A percentile compares a stretch with the other conserved stretches of the same genome.
Conservation (phyloP, 2,888 invertebrate species). For the Saturnia japonica region DNA sequence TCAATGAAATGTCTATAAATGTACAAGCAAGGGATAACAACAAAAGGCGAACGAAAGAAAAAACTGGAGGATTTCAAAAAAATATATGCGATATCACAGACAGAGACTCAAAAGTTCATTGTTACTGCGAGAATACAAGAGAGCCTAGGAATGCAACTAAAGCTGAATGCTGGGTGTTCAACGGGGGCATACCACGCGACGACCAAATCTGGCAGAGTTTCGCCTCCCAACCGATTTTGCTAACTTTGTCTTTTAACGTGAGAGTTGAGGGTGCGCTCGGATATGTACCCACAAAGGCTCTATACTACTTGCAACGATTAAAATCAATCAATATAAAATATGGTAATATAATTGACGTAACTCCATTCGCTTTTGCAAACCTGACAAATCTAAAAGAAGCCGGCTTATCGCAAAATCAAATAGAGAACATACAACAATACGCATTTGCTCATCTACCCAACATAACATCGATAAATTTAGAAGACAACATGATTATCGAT, state of each 20-base stretch:
- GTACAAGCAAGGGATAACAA: slow-evolving; percentile 73
- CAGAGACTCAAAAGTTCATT: slow-evolving; percentile 83
- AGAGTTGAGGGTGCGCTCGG: slow-evolving; percentile 86
- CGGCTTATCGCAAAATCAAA: slow-evolving; percentile 86
- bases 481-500: slow-evolving; percentile 89
- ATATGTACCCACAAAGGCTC: slow-evolving; percentile 87
- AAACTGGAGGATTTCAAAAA: slow-evolving; percentile 72
- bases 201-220: slow-evolving; percentile 89
- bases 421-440: slow-evolving; percentile 84
- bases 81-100: slow-evolving; percentile 83
- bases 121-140: slow-evolving; percentile 84
- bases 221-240: slow-evolving; percentile 86
- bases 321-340: slow-evolving; percentile 87
- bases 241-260: slow-evolving; percentile 87
- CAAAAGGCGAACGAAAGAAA: slow-evolving; percentile 73
- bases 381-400: slow-evolving; percentile 85
- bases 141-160: slow-evolving; percentile 83
- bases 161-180: slow-evolving; percentile 90
- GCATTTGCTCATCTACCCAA: slow-evolving; percentile 88
- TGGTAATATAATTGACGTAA: slow-evolving; percentile 86
- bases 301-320: slow-evolving; percentile 85
- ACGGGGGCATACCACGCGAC: slow-evolving; percentile 84
- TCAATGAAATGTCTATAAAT: slow-evolving; percentile 75
- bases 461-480: slow-evolving; percentile 86
- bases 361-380: slow-evolving; percentile 88